These are phyloP conservation scores for Chrysemys picta DNA, from an alignment of 2,113 vertebrate genomes.

Conservation along the genomic window DNA sequence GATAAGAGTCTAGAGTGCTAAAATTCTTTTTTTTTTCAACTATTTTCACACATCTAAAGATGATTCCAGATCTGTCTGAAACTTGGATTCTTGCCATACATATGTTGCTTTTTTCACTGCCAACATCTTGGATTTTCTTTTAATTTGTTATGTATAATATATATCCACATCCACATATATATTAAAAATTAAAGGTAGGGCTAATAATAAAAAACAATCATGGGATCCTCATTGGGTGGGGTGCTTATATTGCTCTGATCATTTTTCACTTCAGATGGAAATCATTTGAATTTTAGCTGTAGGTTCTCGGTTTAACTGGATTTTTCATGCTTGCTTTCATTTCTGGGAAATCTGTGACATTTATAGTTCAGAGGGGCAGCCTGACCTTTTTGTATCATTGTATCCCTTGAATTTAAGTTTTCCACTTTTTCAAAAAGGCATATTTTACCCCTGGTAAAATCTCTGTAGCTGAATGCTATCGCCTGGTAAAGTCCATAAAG, in stretches of 20 bases:
- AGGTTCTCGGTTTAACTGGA: slow-evolving; percentile 32
- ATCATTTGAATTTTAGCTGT: slow-evolving; percentile 44
- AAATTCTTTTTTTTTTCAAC: slow-evolving; percentile 25
- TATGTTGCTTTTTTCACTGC: slow-evolving; percentile 61
- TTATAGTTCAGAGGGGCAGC: slow-evolving; percentile 13
- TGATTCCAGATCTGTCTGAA: slow-evolving; percentile 32
- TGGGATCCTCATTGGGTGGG: slow-evolving; percentile 14
- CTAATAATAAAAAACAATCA: slow-evolving; percentile 47
- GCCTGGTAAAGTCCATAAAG: slow-evolving; percentile 50
- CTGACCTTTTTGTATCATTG: slow-evolving; percentile 23
- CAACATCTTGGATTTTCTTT: slow-evolving; percentile 59
- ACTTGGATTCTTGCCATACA: slow-evolving; percentile 59
- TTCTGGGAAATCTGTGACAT: slow-evolving; percentile 34
- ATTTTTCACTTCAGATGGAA: slow-evolving; percentile 19
- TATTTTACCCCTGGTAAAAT: slow-evolving; percentile 66
- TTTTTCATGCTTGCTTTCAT: slow-evolving; percentile 36
- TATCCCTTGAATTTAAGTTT: slow-evolving; percentile 60
- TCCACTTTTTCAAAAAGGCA: slow-evolving; percentile 56
- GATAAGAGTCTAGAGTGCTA: slow-evolving; percentile 37
- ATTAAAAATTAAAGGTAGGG: slow-evolving; percentile 38
- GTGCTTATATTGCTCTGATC: background rate
- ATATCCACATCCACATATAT: slow-evolving; percentile 31
- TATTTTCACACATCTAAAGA: slow-evolving; percentile 45
- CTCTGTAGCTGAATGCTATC: slow-evolving; percentile 52
- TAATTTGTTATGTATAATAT: slow-evolving; percentile 6